phyloP scores from a whole-genome alignment of 2,113 vertebrate species.

The Myotis yumanensis region DNA sequence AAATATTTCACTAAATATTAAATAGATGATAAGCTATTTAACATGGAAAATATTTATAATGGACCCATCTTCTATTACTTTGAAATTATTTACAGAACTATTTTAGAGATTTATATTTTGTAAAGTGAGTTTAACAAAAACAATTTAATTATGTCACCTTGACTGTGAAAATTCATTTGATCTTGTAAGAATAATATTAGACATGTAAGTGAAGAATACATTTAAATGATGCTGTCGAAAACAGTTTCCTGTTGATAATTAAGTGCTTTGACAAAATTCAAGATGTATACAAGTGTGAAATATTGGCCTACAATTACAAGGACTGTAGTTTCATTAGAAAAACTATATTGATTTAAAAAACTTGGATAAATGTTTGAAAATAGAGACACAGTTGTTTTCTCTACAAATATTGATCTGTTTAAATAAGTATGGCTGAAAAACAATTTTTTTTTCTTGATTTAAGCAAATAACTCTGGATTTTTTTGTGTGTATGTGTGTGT shows the following conservation, averaged over 20 bases:
- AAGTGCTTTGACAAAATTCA: constrained; percentile 20
- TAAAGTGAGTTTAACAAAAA: background rate
- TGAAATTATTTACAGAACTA: background rate
- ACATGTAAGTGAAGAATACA: constrained; percentile 1
- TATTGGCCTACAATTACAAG: background rate
- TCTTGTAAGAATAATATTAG: background rate
- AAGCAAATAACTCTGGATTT: background rate
- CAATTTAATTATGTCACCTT: background rate
- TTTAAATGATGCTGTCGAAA: background rate
- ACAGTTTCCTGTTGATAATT: background rate
- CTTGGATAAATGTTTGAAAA: background rate
- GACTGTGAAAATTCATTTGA: background rate
- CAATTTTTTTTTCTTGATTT: background rate
- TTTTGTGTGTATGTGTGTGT: background rate
- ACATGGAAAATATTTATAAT: background rate
- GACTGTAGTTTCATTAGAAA: background rate
- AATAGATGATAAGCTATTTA: background rate
- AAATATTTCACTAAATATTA: background rate
- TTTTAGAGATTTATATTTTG: background rate
- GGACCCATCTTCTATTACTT: background rate
- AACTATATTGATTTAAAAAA: background rate
- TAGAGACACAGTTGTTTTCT: background rate
- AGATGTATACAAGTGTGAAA: background rate
- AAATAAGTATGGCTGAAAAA: background rate
- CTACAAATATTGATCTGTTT: background rate